Percentiles rank a stretch among this genome's conserved stretches.
phyloP scores from a whole-genome alignment of 2,888 invertebrate species.

The Cheilosia pagana region DNA sequence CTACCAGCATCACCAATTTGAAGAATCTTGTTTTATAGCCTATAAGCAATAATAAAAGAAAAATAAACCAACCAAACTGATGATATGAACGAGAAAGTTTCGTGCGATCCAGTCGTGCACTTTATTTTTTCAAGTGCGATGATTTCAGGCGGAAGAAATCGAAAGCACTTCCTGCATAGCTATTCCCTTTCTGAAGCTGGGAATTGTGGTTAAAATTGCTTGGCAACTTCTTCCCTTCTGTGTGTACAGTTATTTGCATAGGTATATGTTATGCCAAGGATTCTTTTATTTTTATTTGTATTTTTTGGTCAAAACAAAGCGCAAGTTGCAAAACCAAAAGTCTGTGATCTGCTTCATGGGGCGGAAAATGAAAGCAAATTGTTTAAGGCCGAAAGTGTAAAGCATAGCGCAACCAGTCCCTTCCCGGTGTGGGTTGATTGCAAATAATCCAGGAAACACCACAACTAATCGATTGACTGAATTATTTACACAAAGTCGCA shows the following conservation, averaged over 20 bases:
- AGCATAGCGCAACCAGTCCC: conserved; percentile 5
- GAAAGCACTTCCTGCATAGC: conserved; percentile 49
- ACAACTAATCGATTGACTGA: conserved; percentile 65
- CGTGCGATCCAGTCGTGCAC: no score
- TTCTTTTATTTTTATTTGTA: background rate
- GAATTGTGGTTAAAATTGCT: conserved; percentile 31
- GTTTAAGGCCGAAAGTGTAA: conserved; percentile 42
- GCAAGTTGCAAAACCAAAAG: conserved; percentile 41
- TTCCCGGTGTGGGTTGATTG: conserved; percentile 4
- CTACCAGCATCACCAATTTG: no score
- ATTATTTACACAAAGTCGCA: conserved; percentile 71
- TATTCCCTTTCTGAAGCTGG: conserved; percentile 18
- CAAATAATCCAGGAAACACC: conserved; percentile 44
- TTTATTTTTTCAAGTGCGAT: conserved; percentile 62
- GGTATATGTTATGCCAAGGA: conserved; percentile 37
- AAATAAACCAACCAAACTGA: no score
- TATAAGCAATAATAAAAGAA: no score
- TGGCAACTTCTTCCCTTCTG: conserved; percentile 26
- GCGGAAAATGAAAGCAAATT: conserved; percentile 68
- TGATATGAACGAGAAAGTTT: no score
- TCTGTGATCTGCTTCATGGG: conserved; percentile 57
- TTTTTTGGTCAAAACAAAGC: conserved; percentile 22
- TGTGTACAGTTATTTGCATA: conserved; percentile 3
- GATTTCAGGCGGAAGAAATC: conserved; percentile 71
- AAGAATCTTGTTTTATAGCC: no score